Percentiles rank a stretch among this genome's conserved stretches.
These are phyloP conservation scores for Pocota personata DNA, from an alignment of 2,888 invertebrate species.

Conservation along the genomic window DNA sequence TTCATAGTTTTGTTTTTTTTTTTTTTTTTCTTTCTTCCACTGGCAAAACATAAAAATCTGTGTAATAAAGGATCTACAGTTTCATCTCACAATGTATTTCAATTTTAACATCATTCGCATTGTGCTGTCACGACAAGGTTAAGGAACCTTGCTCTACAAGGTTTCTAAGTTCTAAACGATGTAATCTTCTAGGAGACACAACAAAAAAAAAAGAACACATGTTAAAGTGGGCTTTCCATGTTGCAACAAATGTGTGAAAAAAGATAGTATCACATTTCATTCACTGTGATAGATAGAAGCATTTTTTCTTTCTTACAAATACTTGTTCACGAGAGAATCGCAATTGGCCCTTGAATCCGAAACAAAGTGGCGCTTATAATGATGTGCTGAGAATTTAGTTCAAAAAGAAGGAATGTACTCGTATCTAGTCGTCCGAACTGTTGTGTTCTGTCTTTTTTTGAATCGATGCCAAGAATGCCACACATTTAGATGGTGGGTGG, in stretches of 20 bases:
- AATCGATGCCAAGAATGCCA: slow-evolving; percentile 46
- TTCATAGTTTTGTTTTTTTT: too few relatives aligned
- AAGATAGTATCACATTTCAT: neutral
- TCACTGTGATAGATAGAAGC: neutral
- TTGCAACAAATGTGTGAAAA: slow-evolving; percentile 18
- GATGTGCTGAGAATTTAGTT: slow-evolving; percentile 48
- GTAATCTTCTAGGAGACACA: slow-evolving; percentile 11
- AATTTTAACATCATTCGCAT: neutral
- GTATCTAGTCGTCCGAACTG: neutral
- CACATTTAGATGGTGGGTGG: neutral
- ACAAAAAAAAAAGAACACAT: neutral
- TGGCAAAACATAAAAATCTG: neutral
- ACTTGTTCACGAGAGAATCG: slow-evolving; percentile 7
- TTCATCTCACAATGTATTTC: neutral
- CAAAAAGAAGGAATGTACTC: slow-evolving; percentile 31
- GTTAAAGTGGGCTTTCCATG: slow-evolving; percentile 11
- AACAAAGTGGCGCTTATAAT: slow-evolving; percentile 57
- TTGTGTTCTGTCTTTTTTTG: slow-evolving; percentile 14
- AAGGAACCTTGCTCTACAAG: slow-evolving; percentile 26
- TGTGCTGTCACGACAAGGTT: slow-evolving; percentile 32
- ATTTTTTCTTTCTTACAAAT: neutral
- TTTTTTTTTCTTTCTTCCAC: neutral
- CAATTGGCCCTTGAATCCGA: slow-evolving; percentile 42
- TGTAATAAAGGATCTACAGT: neutral
- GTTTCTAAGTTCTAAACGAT: slow-evolving; percentile 42